These are phyloP conservation scores for Botia almorhae DNA, from an alignment of 2,797 vertebrate species.

Conservation along the genomic window DNA sequence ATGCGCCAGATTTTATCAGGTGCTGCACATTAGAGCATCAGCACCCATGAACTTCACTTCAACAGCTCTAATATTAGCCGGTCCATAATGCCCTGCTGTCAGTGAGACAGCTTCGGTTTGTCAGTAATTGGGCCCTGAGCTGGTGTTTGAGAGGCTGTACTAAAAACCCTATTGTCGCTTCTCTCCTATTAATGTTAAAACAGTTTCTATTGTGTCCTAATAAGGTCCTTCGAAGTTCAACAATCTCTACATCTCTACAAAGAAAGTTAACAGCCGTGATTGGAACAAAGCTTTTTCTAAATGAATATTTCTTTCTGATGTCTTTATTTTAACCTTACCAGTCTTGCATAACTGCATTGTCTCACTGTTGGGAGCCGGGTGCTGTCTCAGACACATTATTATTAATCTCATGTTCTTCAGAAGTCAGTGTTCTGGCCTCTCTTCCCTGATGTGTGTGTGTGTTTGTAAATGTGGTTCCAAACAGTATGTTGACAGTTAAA, in stretches of 20 bases:
- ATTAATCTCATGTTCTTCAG: background rate
- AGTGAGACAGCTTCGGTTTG: constrained; percentile 26
- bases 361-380: background rate
- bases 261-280: background rate
- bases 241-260: background rate
- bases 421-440: background rate
- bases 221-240: constrained; percentile 29
- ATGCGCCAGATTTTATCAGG: constrained; percentile 32
- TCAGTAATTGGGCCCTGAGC: constrained; percentile 37
- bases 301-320: constrained; percentile 2
- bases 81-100: constrained; percentile 53
- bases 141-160: constrained; percentile 26
- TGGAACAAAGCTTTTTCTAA: constrained; percentile 10
- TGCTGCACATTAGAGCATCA: constrained; percentile 33
- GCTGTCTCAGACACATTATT: background rate
- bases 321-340: constrained; percentile 16
- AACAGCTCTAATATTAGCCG: constrained; percentile 34
- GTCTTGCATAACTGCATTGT: constrained; percentile 11
- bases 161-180: constrained; percentile 24
- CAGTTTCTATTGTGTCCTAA: constrained; percentile 32
- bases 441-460: background rate
- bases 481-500: background rate
- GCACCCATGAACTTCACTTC: constrained; percentile 13
- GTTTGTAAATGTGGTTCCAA: background rate
- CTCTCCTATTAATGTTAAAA: constrained; percentile 16